These are phyloP conservation scores for Gambusia affinis DNA, from an alignment of 2,113 vertebrate species.

Conservation along the genomic window DNA sequence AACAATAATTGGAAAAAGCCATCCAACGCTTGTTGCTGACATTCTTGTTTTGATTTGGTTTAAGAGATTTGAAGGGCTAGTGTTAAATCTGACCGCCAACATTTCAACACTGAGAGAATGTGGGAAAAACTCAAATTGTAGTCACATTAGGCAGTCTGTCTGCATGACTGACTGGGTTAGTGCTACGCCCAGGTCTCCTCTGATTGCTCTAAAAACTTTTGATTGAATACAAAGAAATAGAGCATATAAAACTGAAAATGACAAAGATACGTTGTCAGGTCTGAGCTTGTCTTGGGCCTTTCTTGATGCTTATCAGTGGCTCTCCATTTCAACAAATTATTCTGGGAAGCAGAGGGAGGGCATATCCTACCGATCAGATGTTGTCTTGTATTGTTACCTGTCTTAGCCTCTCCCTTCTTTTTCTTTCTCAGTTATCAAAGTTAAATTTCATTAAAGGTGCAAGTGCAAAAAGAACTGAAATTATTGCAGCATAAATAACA, in stretches of 20 bases:
- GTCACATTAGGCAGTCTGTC: conserved; percentile 38
- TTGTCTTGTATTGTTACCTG: conserved; percentile 73
- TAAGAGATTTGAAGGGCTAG: conserved; percentile 7
- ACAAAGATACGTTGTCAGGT: conserved; percentile 19
- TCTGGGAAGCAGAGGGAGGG: conserved; percentile 27
- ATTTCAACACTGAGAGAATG: conserved; percentile 21
- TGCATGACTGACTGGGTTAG: conserved; percentile 39
- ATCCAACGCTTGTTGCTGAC: neutral
- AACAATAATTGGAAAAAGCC: neutral
- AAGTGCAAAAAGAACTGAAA: conserved; percentile 58
- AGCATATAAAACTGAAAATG: conserved; percentile 1
- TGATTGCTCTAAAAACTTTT: conserved; percentile 25
- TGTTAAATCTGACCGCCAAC: conserved; percentile 28
- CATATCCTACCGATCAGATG: conserved; percentile 61
- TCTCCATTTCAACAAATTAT: conserved; percentile 54
- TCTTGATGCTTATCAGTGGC: conserved; percentile 50
- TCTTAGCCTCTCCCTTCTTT: conserved; percentile 36
- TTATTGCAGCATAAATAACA: conserved; percentile 34
- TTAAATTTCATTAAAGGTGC: conserved; percentile 64
- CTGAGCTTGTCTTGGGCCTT: conserved; percentile 33
- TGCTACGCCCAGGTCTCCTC: conserved; percentile 14
- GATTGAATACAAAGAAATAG: conserved; percentile 15
- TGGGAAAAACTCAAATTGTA: conserved; percentile 35
- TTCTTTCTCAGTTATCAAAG: conserved; percentile 39
- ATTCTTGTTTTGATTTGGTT: conserved; percentile 28